These are phyloP conservation scores for Drosophila leontia DNA, from an alignment of 1,140 invertebrate species.

Conservation along the genomic window DNA sequence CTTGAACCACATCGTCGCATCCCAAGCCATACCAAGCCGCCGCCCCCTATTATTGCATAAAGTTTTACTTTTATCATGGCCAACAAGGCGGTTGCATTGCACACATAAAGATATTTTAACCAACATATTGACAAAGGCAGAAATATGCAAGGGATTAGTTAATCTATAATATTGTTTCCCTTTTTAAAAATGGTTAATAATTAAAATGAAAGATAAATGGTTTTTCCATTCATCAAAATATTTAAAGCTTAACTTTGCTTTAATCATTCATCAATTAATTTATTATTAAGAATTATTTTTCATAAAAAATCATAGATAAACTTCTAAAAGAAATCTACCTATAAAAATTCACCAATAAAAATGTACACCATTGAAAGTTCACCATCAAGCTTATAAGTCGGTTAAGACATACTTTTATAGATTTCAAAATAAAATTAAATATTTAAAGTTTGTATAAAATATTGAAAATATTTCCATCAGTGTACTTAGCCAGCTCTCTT, in stretches of 20 bases:
- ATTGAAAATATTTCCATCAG: neutral
- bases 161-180: neutral
- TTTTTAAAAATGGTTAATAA: neutral
- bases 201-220: neutral
- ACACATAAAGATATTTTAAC: neutral
- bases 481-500: slow-evolving; percentile 6
- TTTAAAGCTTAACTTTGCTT: neutral
- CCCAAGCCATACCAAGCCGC: neutral
- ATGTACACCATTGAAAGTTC: too few species aligned
- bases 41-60: slow-evolving; percentile 69
- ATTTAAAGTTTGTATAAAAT: neutral
- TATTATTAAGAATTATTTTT: neutral
- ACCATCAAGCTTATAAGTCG: too few species aligned
- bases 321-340: neutral
- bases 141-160: neutral
- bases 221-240: neutral
- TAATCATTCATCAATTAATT: neutral
- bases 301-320: neutral
- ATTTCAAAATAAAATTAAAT: too few species aligned
- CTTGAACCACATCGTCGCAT: slow-evolving; percentile 24
- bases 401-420: too few species aligned
- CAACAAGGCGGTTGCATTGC: slow-evolving; percentile 7
- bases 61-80: slow-evolving; percentile 77
- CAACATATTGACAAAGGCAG: neutral
- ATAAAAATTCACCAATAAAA: too few species aligned